phyloP scores from a whole-genome alignment of 2,888 invertebrate species.

The Eupithecia subfuscata region DNA sequence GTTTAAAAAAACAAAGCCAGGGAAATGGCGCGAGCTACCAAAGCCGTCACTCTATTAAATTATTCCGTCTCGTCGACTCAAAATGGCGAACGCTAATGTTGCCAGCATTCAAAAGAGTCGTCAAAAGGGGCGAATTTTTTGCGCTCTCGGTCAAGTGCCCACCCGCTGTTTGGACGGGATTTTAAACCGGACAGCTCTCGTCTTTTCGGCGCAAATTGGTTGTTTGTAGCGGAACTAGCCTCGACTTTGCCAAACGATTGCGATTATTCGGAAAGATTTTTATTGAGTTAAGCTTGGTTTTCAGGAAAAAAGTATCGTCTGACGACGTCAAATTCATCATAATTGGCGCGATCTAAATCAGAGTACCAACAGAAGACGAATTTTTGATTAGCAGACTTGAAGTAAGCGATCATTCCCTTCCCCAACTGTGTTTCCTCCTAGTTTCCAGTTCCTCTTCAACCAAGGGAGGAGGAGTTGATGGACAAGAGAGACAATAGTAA shows the following conservation, averaged over 20 bases:
- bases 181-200: slow-evolving; percentile 12
- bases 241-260: background rate
- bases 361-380: background rate
- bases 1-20: slow-evolving; percentile 48
- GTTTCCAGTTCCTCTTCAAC: background rate
- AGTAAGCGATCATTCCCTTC: background rate
- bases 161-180: slow-evolving; percentile 28
- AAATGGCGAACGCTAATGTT: slow-evolving; percentile 73
- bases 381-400: background rate
- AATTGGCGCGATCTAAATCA: background rate
- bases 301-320: background rate
- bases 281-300: background rate
- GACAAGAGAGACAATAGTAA: too few relatives aligned
- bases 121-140: slow-evolving; percentile 45
- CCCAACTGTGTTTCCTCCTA: too few relatives aligned
- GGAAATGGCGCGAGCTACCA: slow-evolving; percentile 60
- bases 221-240: slow-evolving; percentile 26
- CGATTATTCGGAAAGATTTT: background rate
- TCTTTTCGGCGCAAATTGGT: slow-evolving; percentile 35
- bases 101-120: slow-evolving; percentile 65
- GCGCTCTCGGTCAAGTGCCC: slow-evolving; percentile 55
- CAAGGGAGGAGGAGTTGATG: background rate
- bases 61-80: slow-evolving; percentile 73
- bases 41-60: slow-evolving; percentile 76
- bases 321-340: background rate